Evolutionary conservation across 2,113 vertebrate species (phyloP), one percentile per base, ranked within the genome.

Genomic region (Tragelaphus scriptus): DNA sequence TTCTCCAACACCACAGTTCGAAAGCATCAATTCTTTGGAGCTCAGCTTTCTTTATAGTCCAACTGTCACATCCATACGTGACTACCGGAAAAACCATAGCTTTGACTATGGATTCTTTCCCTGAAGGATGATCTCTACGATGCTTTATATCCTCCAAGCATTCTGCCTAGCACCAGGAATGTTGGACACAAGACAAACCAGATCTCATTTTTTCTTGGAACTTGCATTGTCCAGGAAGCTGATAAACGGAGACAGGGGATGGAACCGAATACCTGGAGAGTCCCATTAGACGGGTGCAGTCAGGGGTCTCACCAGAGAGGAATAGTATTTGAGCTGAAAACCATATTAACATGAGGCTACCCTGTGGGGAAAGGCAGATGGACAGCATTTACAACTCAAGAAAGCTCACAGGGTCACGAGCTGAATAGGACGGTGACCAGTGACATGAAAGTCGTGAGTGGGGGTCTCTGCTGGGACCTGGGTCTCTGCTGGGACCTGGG

Each of bases 201-300:
- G 1, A 4, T 25, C 12, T 59, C 13, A 23, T n/a, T 26, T 28
- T 47, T 82, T 63, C 47, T 25, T 8, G 47, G 30, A 25, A 79
- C 30, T 79, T 28, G 14, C 2, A 5, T 23, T 14, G 30, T 49
- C 19, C 25, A 79, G 47, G 21, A 84, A 84, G 25, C 30, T 88
- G 47, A 14, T 11, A 6, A 49, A 79, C 2, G 17, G 4, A 65
- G 25, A 44, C 15, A 1, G 36, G 8, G 32, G 25, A 44, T 7
- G 32, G 49, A 5, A 10, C 21, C 30, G 63, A 12, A 40, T 1
- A 16, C 14, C 30, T 4, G 12, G 11, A 26, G 26, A 40, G 23
- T 26, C 58, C 12, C 4, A 0, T 30, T 15, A 12, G 26, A 15
- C 0, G 7, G 9, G 36, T 3, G 11, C 0, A 14, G 32, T 6